A percentile compares a stretch with the other conserved stretches of the same genome.
These are phyloP conservation scores for Cynopterus sphinx DNA, from an alignment of 2,797 vertebrate species.

Conservation along the genomic window DNA sequence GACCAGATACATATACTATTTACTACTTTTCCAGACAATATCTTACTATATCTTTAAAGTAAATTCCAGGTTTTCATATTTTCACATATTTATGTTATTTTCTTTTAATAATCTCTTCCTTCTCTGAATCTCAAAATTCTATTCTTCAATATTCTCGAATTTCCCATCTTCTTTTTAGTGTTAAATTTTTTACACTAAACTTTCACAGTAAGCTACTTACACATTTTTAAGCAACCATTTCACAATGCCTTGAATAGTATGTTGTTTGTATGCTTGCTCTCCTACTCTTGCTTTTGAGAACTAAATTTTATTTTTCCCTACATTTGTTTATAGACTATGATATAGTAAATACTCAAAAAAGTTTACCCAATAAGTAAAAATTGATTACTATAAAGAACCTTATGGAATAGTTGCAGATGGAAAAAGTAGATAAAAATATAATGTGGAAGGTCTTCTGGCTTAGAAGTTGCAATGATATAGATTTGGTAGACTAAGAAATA, in stretches of 20 bases:
- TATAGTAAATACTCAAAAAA: slow-evolving; percentile 9
- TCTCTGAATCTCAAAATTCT: neutral
- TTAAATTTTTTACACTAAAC: neutral
- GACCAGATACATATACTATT: neutral
- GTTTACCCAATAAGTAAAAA: slow-evolving; percentile 6
- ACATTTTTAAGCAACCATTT: slow-evolving; percentile 12
- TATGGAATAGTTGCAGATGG: neutral
- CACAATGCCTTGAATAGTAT: neutral
- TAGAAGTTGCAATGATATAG: slow-evolving; percentile 9
- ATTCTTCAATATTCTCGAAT: neutral
- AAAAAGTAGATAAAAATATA: slow-evolving; percentile 18
- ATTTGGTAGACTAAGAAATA: neutral
- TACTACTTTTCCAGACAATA: neutral
- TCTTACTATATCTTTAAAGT: slow-evolving; percentile 10
- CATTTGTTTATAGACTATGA: neutral
- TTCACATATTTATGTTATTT: neutral
- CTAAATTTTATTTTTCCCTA: neutral
- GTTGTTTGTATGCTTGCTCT: neutral
- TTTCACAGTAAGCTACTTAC: neutral
- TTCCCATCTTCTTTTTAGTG: neutral
- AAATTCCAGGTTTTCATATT: neutral
- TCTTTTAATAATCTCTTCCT: neutral
- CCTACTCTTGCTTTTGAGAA: neutral
- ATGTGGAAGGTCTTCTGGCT: neutral
- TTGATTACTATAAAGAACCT: neutral